Evolutionary conservation across 2,797 vertebrate species (phyloP).

Genomic region (Tapirus indicus): DNA sequence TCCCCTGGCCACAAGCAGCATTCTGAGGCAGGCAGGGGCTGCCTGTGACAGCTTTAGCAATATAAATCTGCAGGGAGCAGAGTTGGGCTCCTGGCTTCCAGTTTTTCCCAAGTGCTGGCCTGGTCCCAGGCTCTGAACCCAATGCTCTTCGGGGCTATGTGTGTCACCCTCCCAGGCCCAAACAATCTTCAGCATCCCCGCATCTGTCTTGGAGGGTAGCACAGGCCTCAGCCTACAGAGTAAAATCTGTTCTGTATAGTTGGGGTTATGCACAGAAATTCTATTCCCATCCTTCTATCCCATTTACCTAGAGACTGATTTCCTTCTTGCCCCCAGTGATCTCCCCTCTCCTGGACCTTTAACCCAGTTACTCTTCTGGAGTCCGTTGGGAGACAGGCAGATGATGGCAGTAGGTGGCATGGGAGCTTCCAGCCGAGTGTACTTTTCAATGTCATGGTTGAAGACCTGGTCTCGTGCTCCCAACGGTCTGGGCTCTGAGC

Average conservation of each 20-base stretch:
- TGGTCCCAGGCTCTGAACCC: not conserved
- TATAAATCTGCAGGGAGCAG: not conserved
- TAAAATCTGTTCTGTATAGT: not conserved
- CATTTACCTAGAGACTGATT: constrained; percentile 5
- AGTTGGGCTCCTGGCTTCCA: not conserved
- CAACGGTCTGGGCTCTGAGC: not conserved
- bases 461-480: not conserved
- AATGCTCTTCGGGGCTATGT: not conserved
- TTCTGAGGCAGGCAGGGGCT: not conserved
- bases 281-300: not conserved
- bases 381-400: not conserved
- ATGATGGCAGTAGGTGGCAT: not conserved
- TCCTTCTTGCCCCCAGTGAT: not conserved
- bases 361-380: not conserved
- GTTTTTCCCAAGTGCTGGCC: not conserved
- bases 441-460: not conserved
- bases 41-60: not conserved
- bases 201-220: not conserved
- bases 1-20: not conserved
- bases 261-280: constrained; percentile 17
- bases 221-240: constrained; percentile 12
- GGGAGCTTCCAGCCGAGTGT: not conserved
- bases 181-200: not conserved
- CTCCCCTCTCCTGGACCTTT: not conserved
- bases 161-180: not conserved